Conservation (phyloP, 2,888 invertebrate genomes). For the Notodonta ziczac region DNA sequence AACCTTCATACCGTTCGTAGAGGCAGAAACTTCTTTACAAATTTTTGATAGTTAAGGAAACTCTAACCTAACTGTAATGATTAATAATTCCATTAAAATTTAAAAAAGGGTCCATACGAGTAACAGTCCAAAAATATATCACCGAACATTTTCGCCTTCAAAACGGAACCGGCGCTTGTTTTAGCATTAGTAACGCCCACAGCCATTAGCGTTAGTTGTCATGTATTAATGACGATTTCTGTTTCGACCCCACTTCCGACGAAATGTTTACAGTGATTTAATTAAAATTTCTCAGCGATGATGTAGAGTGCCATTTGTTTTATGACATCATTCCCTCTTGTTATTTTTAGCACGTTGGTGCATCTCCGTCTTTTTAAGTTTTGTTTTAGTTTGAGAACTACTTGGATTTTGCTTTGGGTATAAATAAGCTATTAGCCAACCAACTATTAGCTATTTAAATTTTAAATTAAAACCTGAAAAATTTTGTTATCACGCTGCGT, state of each 20-base stretch:
- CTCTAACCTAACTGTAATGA: no score
- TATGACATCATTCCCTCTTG: conserved; percentile 41
- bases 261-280: conserved; percentile 59
- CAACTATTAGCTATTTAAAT: background rate
- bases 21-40: no score
- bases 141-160: conserved; percentile 15
- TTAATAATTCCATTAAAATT: background rate
- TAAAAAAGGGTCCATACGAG: background rate
- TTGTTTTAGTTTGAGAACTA: background rate
- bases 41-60: no score
- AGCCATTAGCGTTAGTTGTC: conserved; percentile 60
- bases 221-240: conserved; percentile 61
- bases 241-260: conserved; percentile 42
- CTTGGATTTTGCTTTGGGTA: background rate
- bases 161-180: conserved; percentile 33
- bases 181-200: conserved; percentile 34
- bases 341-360: conserved; percentile 5
- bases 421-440: no score
- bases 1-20: no score
- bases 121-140: conserved; percentile 2
- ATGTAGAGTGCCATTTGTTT: conserved; percentile 50
- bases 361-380: conserved; percentile 1
- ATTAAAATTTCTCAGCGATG: conserved; percentile 61
- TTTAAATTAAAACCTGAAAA: no score
- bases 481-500: no score